These are phyloP conservation scores for Drosophila bipectinata DNA, from an alignment of 1,140 invertebrate species.

Conservation along the genomic window DNA sequence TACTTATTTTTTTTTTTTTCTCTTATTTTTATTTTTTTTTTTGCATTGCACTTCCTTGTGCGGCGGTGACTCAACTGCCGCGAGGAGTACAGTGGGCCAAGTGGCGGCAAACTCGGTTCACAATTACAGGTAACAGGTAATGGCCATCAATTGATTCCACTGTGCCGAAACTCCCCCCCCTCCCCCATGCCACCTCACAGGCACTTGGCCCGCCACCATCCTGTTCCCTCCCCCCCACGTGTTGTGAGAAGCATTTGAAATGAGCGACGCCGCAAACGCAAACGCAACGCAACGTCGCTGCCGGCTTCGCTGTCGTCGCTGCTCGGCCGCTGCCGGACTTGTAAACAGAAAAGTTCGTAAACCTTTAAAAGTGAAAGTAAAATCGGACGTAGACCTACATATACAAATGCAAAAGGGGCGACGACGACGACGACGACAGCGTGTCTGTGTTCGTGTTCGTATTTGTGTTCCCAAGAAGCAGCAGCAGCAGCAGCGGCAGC, in stretches of 20 bases:
- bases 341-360: conserved; percentile 84
- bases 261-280: conserved; percentile 11
- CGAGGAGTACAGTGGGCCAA: neutral
- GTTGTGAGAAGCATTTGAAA: conserved; percentile 55
- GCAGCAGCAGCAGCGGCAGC: too few relatives aligned
- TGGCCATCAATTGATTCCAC: neutral
- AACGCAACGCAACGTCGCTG: conserved; percentile 23
- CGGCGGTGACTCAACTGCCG: neutral
- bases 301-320: conserved; percentile 13
- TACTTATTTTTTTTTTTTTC: neutral
- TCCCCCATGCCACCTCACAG: neutral
- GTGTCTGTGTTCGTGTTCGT: conserved; percentile 16
- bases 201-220: neutral
- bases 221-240: neutral
- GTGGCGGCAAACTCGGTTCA: neutral
- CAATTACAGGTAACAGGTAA: neutral
- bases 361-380: conserved; percentile 84
- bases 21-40: neutral
- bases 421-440: conserved; percentile 26
- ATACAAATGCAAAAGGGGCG: conserved; percentile 67
- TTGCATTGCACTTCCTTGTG: neutral
- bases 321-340: conserved; percentile 66
- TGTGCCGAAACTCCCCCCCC: conserved; percentile 1
- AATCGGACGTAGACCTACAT: conserved; percentile 84
- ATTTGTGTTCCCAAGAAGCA: conserved; percentile 28